These are phyloP conservation scores for Hypothenemus hampei DNA, from an alignment of 1,140 invertebrate species.

Conservation along the genomic window DNA sequence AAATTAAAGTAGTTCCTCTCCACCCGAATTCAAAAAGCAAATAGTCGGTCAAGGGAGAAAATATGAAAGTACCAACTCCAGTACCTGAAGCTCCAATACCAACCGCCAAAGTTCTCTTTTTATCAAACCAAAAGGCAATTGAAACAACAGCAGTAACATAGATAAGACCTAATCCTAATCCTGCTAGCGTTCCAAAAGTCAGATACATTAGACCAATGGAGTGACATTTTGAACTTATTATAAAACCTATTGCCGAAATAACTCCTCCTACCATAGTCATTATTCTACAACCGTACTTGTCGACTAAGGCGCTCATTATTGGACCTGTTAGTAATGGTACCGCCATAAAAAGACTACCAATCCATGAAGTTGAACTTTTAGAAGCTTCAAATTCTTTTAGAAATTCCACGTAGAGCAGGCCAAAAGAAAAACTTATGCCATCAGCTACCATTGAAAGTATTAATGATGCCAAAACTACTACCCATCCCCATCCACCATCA, in stretches of 20 bases:
- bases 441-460: constrained; percentile 91
- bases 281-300: constrained; percentile 79
- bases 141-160: constrained; percentile 88
- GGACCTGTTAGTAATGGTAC: constrained; percentile 84
- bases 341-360: constrained; percentile 82
- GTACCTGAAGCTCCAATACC: constrained; percentile 89
- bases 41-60: constrained; percentile 73
- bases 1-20: constrained; percentile 77
- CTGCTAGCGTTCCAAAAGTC: constrained; percentile 82
- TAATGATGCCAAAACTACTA: constrained; percentile 79
- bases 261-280: constrained; percentile 78
- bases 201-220: constrained; percentile 74
- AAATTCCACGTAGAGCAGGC: constrained; percentile 82
- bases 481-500: constrained; percentile 80
- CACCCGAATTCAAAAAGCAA: constrained; percentile 76
- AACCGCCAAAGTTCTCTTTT: constrained; percentile 84
- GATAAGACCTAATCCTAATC: constrained; percentile 77
- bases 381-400: constrained; percentile 76
- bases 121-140: constrained; percentile 96
- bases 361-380: constrained; percentile 81
- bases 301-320: constrained; percentile 79
- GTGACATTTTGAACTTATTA: constrained; percentile 68
- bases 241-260: constrained; percentile 72
- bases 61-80: constrained; percentile 79
- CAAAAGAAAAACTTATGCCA: constrained; percentile 90